Evolutionary conservation across 1,140 invertebrate species (phyloP).

Genomic region (Musca vetustissima): DNA sequence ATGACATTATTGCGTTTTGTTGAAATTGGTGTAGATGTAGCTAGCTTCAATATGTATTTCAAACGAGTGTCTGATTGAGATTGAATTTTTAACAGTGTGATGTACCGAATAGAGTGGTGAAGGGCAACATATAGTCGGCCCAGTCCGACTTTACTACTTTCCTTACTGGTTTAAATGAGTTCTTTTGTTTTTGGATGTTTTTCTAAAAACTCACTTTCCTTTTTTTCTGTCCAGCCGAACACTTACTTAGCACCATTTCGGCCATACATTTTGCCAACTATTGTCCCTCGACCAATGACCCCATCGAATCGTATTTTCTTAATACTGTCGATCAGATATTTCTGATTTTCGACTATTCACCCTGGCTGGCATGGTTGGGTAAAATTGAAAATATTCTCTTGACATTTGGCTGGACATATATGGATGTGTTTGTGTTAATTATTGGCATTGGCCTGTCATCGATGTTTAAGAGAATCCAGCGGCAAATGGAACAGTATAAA

Average conservation of each 20-base stretch:
- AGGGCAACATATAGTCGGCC: too few species aligned
- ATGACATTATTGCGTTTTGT: too few species aligned
- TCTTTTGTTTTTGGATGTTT: too few species aligned
- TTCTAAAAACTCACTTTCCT: background rate
- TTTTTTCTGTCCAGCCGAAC: slow-evolving; percentile 39
- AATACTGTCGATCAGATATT: slow-evolving; percentile 37
- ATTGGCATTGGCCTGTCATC: slow-evolving; percentile 45
- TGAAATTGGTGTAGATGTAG: too few species aligned
- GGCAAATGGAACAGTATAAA: slow-evolving; percentile 26
- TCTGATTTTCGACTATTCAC: slow-evolving; percentile 39
- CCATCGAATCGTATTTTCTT: slow-evolving; percentile 43
- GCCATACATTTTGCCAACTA: slow-evolving; percentile 39
- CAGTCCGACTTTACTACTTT: too few species aligned
- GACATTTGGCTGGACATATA: slow-evolving; percentile 51
- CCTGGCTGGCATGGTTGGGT: slow-evolving; percentile 42
- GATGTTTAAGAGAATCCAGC: slow-evolving; percentile 33
- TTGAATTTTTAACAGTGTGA: too few species aligned
- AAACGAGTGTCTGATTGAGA: too few species aligned
- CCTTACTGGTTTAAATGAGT: too few species aligned
- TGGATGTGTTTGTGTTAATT: slow-evolving; percentile 48
- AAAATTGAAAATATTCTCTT: slow-evolving; percentile 43
- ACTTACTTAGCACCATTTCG: slow-evolving; percentile 49
- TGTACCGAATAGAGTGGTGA: too few species aligned
- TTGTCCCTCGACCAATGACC: slow-evolving; percentile 39
- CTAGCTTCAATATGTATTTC: too few species aligned